phyloP scores from a whole-genome alignment of 2,888 invertebrate species.

The Conomelus anceps region DNA sequence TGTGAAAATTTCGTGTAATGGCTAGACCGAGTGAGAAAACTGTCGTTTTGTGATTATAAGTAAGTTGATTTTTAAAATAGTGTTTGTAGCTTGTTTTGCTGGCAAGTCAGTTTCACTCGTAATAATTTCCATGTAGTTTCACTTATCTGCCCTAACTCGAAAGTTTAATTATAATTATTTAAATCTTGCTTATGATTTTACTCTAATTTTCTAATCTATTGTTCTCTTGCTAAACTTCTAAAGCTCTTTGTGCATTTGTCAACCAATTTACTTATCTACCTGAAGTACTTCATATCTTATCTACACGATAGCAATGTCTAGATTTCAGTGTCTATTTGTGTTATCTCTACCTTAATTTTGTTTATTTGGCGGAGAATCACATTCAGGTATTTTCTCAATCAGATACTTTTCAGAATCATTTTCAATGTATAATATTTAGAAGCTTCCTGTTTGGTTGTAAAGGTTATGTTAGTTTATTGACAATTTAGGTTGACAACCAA shows the following conservation, averaged over 20 bases:
- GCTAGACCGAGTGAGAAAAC: neutral
- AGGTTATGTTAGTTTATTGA: neutral
- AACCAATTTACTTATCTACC: neutral
- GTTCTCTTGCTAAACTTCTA: neutral
- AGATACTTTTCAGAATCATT: too few relatives aligned
- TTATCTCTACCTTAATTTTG: neutral
- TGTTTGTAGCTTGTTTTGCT: neutral
- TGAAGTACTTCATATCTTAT: neutral
- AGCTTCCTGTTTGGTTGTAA: neutral
- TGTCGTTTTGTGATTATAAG: neutral
- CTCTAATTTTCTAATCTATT: neutral
- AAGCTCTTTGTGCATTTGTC: neutral
- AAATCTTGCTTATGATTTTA: neutral
- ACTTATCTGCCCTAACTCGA: too few relatives aligned
- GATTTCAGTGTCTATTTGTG: neutral
- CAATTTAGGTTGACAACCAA: neutral
- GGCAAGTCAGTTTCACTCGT: neutral
- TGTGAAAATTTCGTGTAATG: neutral
- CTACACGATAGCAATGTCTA: neutral
- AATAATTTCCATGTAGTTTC: neutral
- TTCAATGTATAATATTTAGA: neutral
- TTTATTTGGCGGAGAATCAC: neutral
- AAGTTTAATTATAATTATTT: too few relatives aligned
- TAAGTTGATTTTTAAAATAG: neutral
- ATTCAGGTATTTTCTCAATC: too few relatives aligned